A percentile compares a stretch with the other conserved stretches of the same genome.
Evolutionary conservation across 1,140 invertebrate genomes (phyloP).

Genomic region (Papilio xuthus): DNA sequence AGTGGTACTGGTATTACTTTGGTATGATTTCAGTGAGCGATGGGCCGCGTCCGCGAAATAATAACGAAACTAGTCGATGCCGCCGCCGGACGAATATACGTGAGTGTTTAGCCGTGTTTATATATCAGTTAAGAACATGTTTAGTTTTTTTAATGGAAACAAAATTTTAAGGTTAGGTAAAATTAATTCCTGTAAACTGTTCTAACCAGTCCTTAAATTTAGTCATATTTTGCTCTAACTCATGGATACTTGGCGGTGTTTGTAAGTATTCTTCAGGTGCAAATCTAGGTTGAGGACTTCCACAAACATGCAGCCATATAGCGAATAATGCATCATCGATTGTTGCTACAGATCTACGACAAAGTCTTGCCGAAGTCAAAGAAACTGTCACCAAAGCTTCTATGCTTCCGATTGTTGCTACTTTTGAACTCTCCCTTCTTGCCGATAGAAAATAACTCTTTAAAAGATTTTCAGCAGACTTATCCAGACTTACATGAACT

Average conservation of each 20-base stretch:
- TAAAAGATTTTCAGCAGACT: slow-evolving; percentile 55
- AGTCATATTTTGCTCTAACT: slow-evolving; percentile 56
- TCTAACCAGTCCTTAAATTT: slow-evolving; percentile 69
- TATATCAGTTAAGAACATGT: neutral
- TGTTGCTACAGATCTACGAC: slow-evolving; percentile 59
- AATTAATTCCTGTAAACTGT: slow-evolving; percentile 58
- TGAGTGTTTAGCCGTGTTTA: too few relatives aligned
- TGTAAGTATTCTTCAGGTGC: slow-evolving; percentile 69
- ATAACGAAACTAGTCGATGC: too few relatives aligned
- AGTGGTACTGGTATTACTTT: too few relatives aligned
- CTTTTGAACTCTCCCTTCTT: slow-evolving; percentile 60
- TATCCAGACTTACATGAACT: slow-evolving; percentile 56
- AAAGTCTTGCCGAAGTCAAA: slow-evolving; percentile 64
- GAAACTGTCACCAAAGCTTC: slow-evolving; percentile 56
- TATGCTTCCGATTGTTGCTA: slow-evolving; percentile 60
- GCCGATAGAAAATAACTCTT: slow-evolving; percentile 68
- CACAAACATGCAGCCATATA: slow-evolving; percentile 71
- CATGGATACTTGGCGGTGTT: slow-evolving; percentile 60
- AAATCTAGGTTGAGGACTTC: slow-evolving; percentile 63
- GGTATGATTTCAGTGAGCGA: too few relatives aligned
- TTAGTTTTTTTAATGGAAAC: neutral
- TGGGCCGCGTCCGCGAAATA: too few relatives aligned
- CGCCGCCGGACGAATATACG: too few relatives aligned
- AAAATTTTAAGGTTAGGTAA: slow-evolving; percentile 11
- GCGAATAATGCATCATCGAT: slow-evolving; percentile 69